phyloP scores from a whole-genome alignment of 2,888 invertebrate species.

The Gastracanthus pulcherrimus region DNA sequence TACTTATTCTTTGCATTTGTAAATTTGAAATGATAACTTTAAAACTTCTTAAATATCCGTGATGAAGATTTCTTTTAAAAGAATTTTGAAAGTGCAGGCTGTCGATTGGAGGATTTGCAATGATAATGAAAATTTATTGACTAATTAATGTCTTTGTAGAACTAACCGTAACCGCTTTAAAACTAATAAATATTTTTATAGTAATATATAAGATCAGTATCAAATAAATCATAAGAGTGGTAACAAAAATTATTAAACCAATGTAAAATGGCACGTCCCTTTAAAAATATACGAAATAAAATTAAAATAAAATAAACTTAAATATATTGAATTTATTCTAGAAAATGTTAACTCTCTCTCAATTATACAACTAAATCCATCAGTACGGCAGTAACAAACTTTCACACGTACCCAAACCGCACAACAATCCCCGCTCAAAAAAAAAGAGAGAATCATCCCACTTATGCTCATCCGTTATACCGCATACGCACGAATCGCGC shows the following conservation, averaged over 20 bases:
- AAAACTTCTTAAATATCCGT: too few species aligned
- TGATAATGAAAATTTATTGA: background rate
- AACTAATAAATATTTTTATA: too few species aligned
- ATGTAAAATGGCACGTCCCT: background rate
- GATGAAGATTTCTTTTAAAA: too few species aligned
- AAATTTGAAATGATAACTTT: too few species aligned
- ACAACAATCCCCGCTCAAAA: background rate
- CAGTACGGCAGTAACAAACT: background rate
- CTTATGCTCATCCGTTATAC: background rate
- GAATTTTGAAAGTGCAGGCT: background rate
- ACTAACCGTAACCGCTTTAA: too few species aligned
- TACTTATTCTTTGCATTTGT: too few species aligned
- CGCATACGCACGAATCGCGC: background rate
- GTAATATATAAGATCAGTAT: too few species aligned
- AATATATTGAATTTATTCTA: background rate
- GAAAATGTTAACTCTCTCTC: too few species aligned
- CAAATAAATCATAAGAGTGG: too few species aligned
- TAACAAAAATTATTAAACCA: background rate
- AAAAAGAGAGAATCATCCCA: background rate
- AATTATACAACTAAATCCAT: background rate
- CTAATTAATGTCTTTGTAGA: too few species aligned
- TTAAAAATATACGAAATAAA: too few species aligned
- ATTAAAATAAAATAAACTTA: background rate
- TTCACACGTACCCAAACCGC: constrained; percentile 35
- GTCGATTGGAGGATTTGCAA: background rate